Evolutionary conservation across 1,140 invertebrate species (phyloP).

Genomic region (Gonioctena quinquepunctata): DNA sequence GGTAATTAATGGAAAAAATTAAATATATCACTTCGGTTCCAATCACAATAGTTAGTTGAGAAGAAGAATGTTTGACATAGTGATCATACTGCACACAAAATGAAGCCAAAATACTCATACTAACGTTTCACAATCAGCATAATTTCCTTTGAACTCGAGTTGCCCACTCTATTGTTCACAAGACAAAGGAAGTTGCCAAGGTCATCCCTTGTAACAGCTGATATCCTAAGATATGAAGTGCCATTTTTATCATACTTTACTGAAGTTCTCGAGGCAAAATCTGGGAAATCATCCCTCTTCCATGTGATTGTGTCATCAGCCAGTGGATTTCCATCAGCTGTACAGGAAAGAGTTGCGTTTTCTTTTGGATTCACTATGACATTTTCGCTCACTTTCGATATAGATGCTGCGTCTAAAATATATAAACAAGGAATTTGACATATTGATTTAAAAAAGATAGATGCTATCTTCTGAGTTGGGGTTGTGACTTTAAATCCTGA

Average conservation of each 20-base stretch:
- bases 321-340: conserved; percentile 86
- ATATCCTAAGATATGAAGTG: conserved; percentile 80
- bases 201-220: conserved; percentile 78
- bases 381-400: conserved; percentile 75
- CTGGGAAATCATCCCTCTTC: conserved; percentile 75
- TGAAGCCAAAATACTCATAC: no score
- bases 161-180: conserved; percentile 89
- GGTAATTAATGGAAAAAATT: no score
- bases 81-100: no score
- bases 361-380: conserved; percentile 78
- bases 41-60: no score
- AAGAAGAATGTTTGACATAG: no score
- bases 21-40: no score
- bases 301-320: conserved; percentile 84
- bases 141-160: conserved; percentile 45
- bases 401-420: conserved; percentile 78
- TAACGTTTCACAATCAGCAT: conserved; percentile 84
- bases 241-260: conserved; percentile 74
- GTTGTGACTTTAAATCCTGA: no score
- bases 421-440: no score
- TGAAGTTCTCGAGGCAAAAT: conserved; percentile 67
- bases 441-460: no score
- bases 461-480: no score
- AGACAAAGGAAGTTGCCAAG: conserved; percentile 89
- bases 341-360: conserved; percentile 85